These are phyloP conservation scores for Tetropium fuscum DNA, from an alignment of 2,888 invertebrate species.

Conservation along the genomic window DNA sequence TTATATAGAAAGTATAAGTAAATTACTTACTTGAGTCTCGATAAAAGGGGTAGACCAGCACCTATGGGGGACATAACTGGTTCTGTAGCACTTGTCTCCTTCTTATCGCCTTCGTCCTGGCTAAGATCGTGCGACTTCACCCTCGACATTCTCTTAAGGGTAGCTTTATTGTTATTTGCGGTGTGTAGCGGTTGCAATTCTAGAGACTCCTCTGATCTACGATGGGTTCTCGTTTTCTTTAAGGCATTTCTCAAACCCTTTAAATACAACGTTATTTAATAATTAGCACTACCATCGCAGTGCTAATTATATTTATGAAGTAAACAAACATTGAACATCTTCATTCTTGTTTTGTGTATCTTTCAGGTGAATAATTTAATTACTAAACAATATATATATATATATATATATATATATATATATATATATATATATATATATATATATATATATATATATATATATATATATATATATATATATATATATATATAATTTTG, in stretches of 20 bases:
- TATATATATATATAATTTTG: neutral
- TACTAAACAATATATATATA: neutral
- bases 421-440: neutral
- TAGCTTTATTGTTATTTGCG: slow-evolving; percentile 69
- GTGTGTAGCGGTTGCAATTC: slow-evolving; percentile 75
- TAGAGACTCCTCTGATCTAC: slow-evolving; percentile 74
- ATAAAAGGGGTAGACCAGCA: slow-evolving; percentile 84
- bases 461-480: neutral
- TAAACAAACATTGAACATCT: too few species aligned
- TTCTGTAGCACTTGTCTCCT: slow-evolving; percentile 59
- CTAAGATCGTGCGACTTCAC: slow-evolving; percentile 81
- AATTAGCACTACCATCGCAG: slow-evolving; percentile 18
- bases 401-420: neutral
- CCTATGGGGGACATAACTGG: slow-evolving; percentile 77
- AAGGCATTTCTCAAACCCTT: slow-evolving; percentile 73
- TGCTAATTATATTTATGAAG: too few species aligned
- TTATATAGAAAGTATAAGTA: neutral
- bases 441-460: neutral
- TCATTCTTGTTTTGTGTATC: too few species aligned
- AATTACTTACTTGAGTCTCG: slow-evolving; percentile 70
- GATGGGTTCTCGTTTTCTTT: slow-evolving; percentile 70
- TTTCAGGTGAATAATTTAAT: too few species aligned
- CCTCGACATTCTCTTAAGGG: slow-evolving; percentile 79
- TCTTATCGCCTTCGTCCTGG: slow-evolving; percentile 59
- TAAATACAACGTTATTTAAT: slow-evolving; percentile 21